Percentiles rank a stretch among this genome's conserved stretches.
Evolutionary conservation across 2,888 invertebrate species (phyloP).

Genomic region (Ectropis crepuscularia): DNA sequence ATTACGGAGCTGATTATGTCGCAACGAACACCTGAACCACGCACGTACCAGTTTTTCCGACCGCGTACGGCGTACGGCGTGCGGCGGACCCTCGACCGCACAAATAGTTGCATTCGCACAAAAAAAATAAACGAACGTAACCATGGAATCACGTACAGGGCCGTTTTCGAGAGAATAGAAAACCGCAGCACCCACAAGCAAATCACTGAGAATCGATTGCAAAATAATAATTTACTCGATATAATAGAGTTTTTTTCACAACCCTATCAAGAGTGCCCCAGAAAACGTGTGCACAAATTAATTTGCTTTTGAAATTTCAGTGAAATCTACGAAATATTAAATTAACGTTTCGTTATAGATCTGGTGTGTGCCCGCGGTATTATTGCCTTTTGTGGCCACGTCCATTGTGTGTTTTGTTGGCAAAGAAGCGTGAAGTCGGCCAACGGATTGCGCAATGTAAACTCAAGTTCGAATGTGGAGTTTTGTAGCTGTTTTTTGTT

Average conservation of each 20-base stretch:
- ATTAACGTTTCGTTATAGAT: constrained; percentile 67
- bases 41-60: constrained; percentile 66
- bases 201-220: constrained; percentile 77
- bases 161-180: constrained; percentile 69
- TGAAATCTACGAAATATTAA: constrained; percentile 78
- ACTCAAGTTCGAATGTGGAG: constrained; percentile 64
- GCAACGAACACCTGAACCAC: constrained; percentile 48
- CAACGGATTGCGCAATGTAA: constrained; percentile 62
- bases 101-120: constrained; percentile 54
- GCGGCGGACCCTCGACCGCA: constrained; percentile 66
- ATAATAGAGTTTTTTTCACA: constrained; percentile 69
- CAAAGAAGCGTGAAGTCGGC: constrained; percentile 72
- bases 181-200: constrained; percentile 79
- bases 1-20: constrained; percentile 38
- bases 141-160: constrained; percentile 75
- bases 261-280: constrained; percentile 63
- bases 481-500: constrained; percentile 25
- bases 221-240: constrained; percentile 77
- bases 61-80: constrained; percentile 50
- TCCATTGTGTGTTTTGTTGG: constrained; percentile 61
- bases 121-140: constrained; percentile 60
- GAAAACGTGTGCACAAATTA: constrained; percentile 71
- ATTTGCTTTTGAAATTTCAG: constrained; percentile 75
- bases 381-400: constrained; percentile 59
- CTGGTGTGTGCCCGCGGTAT: constrained; percentile 49